A percentile compares a stretch with the other conserved stretches of the same genome.
These are phyloP conservation scores for Orthosia gothica DNA, from an alignment of 2,888 invertebrate genomes.

Conservation along the genomic window DNA sequence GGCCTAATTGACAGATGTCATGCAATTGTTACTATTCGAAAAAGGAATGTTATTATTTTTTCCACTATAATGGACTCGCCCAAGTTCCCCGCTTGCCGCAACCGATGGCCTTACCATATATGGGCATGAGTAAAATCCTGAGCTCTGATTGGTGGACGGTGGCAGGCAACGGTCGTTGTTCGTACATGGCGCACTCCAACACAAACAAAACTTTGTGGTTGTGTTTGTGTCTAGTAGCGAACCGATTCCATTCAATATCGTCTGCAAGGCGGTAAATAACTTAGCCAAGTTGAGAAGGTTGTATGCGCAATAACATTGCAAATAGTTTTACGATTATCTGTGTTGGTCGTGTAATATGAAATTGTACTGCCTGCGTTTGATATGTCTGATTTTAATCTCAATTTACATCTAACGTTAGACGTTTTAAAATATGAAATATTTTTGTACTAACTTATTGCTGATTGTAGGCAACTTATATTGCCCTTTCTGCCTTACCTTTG, in stretches of 20 bases:
- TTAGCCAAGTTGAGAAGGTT: conserved; percentile 68
- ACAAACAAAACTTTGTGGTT: conserved; percentile 69
- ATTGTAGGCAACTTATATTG: not conserved
- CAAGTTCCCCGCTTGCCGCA: conserved; percentile 87
- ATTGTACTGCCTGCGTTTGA: conserved; percentile 39
- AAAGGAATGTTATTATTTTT: conserved; percentile 80
- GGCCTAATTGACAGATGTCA: conserved; percentile 75
- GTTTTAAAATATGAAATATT: not conserved
- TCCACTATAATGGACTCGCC: conserved; percentile 85
- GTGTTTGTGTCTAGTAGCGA: conserved; percentile 78
- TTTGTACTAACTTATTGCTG: not conserved
- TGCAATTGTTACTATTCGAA: conserved; percentile 79
- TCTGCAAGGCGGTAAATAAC: conserved; percentile 67
- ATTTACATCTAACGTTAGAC: conserved; percentile 7
- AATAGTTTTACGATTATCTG: conserved; percentile 26
- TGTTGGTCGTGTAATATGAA: conserved; percentile 42
- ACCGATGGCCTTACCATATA: conserved; percentile 95
- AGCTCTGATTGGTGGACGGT: conserved; percentile 92
- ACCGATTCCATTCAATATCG: conserved; percentile 82
- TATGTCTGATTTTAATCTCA: conserved; percentile 19
- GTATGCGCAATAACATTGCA: conserved; percentile 21
- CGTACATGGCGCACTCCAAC: conserved; percentile 79
- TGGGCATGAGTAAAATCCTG: conserved; percentile 94
- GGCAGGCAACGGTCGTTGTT: conserved; percentile 89
- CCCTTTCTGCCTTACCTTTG: not conserved